These are phyloP conservation scores for Crocidura indochinensis DNA, from an alignment of 2,797 vertebrate genomes.

Conservation along the genomic window DNA sequence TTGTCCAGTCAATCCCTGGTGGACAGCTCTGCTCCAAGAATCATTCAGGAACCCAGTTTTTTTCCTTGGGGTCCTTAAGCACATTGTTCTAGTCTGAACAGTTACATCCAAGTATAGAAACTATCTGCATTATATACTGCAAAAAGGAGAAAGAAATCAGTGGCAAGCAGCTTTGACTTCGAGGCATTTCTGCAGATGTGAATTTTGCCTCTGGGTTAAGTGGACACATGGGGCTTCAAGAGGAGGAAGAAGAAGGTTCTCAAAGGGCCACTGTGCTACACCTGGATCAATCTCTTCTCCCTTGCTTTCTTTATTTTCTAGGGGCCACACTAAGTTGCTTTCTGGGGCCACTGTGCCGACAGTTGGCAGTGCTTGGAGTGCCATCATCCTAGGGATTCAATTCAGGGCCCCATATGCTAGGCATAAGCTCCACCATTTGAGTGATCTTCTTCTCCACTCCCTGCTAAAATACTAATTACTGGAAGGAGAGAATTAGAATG, in stretches of 20 bases:
- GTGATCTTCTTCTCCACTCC: neutral
- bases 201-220: neutral
- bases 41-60: slow-evolving; percentile 2
- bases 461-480: neutral
- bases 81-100: neutral
- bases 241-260: neutral
- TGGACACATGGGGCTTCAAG: too few species aligned
- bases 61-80: neutral
- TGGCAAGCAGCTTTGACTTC: slow-evolving; percentile 13
- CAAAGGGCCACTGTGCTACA: neutral
- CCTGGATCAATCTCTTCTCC: too few species aligned
- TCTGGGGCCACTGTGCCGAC: too few species aligned
- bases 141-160: neutral
- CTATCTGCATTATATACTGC: neutral
- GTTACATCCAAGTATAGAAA: neutral
- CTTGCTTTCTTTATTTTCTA: too few species aligned
- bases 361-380: too few species aligned
- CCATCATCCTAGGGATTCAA: too few species aligned
- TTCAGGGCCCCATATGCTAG: too few species aligned
- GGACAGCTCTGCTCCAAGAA: neutral
- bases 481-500: slow-evolving; percentile 11
- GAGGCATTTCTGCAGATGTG: neutral
- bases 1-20: neutral
- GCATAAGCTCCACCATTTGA: too few species aligned
- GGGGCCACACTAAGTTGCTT: too few species aligned